Evolutionary conservation across 92 coral and sea anemone genomes (phyloP).

Genomic region (Porites cylindrica): DNA sequence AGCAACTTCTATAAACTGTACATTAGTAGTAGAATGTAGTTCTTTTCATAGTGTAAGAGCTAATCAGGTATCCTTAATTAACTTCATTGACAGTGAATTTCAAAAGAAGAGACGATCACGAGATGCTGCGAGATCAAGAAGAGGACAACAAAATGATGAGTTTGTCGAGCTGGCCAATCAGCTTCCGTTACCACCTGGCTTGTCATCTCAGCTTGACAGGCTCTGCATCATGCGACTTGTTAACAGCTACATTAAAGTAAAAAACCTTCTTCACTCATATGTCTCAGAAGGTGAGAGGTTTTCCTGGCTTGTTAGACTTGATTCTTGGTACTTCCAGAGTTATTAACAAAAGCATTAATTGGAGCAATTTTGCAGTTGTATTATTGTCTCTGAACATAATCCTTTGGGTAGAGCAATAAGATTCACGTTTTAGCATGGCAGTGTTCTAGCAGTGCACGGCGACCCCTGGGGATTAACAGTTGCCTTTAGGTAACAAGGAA

Average conservation of each 20-base stretch:
- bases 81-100: slow-evolving; percentile 61
- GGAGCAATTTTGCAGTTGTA: no score
- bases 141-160: slow-evolving; percentile 99
- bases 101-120: slow-evolving; percentile 94
- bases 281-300: slow-evolving; percentile 73
- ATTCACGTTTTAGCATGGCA: no score
- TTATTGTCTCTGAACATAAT: no score
- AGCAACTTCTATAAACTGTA: no score
- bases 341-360: no score
- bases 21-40: no score
- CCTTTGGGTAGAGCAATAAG: no score
- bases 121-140: slow-evolving; percentile 96
- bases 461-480: no score
- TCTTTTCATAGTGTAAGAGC: neutral
- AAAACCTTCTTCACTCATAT: slow-evolving; percentile 78
- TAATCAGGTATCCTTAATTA: neutral
- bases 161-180: slow-evolving; percentile 93
- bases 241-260: slow-evolving; percentile 97
- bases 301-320: neutral
- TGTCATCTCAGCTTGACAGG: slow-evolving; percentile 90
- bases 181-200: slow-evolving; percentile 85
- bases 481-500: no score
- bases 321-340: neutral
- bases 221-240: slow-evolving; percentile 98
- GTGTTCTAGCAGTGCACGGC: no score